A percentile compares a stretch with the other conserved stretches of the same genome.
Conservation (phyloP, 2,113 vertebrate species). For the Acanthisitta chloris region DNA sequence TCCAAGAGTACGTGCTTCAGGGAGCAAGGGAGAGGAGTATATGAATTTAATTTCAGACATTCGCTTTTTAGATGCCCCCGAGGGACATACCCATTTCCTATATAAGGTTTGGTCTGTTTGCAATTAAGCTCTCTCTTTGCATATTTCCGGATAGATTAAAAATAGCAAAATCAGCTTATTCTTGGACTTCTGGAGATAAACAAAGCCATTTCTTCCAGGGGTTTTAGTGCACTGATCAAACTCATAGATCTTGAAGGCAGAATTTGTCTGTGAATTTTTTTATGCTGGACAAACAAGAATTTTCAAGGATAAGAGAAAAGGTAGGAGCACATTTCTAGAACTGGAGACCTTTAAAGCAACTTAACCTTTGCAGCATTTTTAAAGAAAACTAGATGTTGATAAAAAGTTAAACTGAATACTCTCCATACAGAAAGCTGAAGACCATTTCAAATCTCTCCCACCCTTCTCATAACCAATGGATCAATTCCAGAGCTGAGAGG, state of each 20-base stretch:
- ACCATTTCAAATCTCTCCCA: background rate
- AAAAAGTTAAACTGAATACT: background rate
- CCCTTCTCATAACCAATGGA: background rate
- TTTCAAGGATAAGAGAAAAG: conserved; percentile 19
- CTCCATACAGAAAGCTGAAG: background rate
- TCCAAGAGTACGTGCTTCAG: conserved; percentile 42
- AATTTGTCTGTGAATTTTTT: conserved; percentile 42
- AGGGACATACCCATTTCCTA: conserved; percentile 74
- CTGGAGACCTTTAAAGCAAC: background rate
- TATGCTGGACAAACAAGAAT: conserved; percentile 20
- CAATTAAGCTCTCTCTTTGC: conserved; percentile 76
- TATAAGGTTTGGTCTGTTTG: conserved; percentile 79
- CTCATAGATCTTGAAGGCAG: conserved; percentile 17
- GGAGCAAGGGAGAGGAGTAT: conserved; percentile 39
- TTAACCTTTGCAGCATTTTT: background rate
- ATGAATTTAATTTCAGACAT: conserved; percentile 70
- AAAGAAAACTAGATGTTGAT: background rate
- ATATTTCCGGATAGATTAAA: conserved; percentile 79
- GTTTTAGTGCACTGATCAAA: conserved; percentile 61
- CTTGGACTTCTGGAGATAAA: conserved; percentile 74
- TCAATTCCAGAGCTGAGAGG: conserved; percentile 7
- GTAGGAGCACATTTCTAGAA: conserved; percentile 26
- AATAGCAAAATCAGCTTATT: conserved; percentile 78
- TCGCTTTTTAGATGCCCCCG: conserved; percentile 69
- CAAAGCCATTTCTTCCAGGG: conserved; percentile 68